These are phyloP conservation scores for Sebastes kiyomatsui DNA, from an alignment of 2,797 vertebrate genomes.

Conservation along the genomic window DNA sequence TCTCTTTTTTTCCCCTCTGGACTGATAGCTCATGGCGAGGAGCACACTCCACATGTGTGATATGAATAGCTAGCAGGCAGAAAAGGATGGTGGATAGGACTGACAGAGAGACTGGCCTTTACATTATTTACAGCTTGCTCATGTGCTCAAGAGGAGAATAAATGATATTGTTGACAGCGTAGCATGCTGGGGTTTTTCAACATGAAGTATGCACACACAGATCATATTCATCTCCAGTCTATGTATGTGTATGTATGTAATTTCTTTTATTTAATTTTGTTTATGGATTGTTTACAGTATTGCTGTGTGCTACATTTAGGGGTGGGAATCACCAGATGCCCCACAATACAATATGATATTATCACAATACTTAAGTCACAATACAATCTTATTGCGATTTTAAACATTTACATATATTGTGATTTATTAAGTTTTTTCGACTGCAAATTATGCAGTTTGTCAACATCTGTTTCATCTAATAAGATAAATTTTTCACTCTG, in stretches of 20 bases:
- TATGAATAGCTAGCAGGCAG: slow-evolving; percentile 24
- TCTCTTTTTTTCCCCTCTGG: not conserved
- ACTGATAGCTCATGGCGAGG: not conserved
- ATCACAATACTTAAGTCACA: not conserved
- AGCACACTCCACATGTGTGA: not conserved
- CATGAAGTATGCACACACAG: not conserved
- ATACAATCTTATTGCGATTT: not conserved
- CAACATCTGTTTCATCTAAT: not conserved
- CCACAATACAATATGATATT: not conserved
- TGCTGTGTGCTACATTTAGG: not conserved
- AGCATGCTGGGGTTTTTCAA: not conserved
- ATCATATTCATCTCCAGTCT: not conserved
- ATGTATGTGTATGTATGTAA: not conserved
- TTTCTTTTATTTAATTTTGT: not conserved
- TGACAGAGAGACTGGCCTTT: slow-evolving; percentile 7
- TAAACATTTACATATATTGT: not conserved
- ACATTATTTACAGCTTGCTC: slow-evolving; percentile 33
- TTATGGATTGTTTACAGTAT: not conserved
- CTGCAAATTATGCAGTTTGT: not conserved
- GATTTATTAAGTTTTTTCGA: rapidly evolving
- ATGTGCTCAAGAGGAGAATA: not conserved
- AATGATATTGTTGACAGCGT: not conserved
- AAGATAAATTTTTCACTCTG: not conserved
- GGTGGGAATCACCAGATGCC: too few relatives aligned
- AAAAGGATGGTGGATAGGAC: not conserved